phyloP scores from a whole-genome alignment of 2,113 vertebrate species.

The Mola mola region DNA sequence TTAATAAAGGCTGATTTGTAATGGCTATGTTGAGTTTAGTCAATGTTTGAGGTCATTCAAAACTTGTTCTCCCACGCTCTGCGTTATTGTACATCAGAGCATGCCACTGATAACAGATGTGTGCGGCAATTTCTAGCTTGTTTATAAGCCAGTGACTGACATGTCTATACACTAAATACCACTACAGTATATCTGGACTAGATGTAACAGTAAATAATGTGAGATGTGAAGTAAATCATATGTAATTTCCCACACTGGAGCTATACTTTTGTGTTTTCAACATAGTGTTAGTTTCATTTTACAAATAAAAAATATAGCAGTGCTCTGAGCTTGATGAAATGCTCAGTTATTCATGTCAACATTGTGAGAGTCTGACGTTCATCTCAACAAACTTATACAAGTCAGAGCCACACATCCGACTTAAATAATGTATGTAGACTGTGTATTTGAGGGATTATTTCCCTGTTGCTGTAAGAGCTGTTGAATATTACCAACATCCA shows the following conservation, averaged over 20 bases:
- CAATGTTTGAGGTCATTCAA: conserved; percentile 58
- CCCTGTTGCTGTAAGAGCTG: too few relatives aligned
- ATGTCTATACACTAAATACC: conserved; percentile 7
- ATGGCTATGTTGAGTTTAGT: conserved; percentile 61
- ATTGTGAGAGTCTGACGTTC: conserved; percentile 31
- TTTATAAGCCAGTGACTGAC: conserved; percentile 37
- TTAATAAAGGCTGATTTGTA: conserved; percentile 74
- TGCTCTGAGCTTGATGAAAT: not conserved
- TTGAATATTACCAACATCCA: too few relatives aligned
- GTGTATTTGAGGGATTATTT: too few relatives aligned
- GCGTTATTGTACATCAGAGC: conserved; percentile 21
- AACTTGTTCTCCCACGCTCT: conserved; percentile 40
- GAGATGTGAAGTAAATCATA: conserved; percentile 18
- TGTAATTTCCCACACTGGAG: conserved; percentile 18
- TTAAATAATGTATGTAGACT: too few relatives aligned
- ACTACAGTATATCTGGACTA: conserved; percentile 3
- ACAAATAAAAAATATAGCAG: not conserved
- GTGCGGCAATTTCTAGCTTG: conserved; percentile 17
- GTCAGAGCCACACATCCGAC: too few relatives aligned
- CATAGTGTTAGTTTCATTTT: conserved; percentile 20
- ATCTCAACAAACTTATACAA: conserved; percentile 12
- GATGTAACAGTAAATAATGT: conserved; percentile 1
- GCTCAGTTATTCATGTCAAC: conserved; percentile 1
- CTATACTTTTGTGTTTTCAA: conserved; percentile 11
- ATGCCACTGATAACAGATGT: conserved; percentile 29